These are phyloP conservation scores for Sinelater perroti DNA, from an alignment of 2,888 invertebrate genomes.

Conservation along the genomic window DNA sequence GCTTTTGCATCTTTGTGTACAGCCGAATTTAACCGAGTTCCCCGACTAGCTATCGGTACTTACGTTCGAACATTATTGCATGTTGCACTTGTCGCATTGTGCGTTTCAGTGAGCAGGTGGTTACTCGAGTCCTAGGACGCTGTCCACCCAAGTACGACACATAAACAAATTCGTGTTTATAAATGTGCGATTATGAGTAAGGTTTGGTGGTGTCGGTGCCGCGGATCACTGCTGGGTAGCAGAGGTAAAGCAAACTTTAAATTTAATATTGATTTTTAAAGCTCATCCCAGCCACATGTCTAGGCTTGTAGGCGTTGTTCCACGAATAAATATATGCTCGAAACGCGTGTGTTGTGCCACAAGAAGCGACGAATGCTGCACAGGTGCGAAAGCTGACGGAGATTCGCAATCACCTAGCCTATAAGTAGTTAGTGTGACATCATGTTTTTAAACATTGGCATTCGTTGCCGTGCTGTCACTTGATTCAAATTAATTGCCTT, in stretches of 20 bases:
- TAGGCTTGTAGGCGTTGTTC: slow-evolving; percentile 5
- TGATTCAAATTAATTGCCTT: not conserved
- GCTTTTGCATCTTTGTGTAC: no score
- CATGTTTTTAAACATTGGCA: no score
- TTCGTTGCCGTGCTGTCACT: no score
- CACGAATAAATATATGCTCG: not conserved
- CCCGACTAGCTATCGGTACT: no score
- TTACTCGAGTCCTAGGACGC: not conserved
- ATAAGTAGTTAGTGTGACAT: not conserved
- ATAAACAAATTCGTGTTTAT: slow-evolving; percentile 1
- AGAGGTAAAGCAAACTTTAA: slow-evolving; percentile 25
- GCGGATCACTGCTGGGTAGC: slow-evolving; percentile 14
- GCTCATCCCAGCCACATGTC: slow-evolving; percentile 7
- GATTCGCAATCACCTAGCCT: not conserved
- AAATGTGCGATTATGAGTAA: slow-evolving; percentile 31
- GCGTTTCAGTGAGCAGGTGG: slow-evolving; percentile 1
- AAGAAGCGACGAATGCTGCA: not conserved
- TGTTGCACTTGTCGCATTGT: slow-evolving; percentile 10
- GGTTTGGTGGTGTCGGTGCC: slow-evolving; percentile 14
- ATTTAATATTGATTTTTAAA: slow-evolving; percentile 20
- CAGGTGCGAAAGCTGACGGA: not conserved
- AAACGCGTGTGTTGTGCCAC: not conserved
- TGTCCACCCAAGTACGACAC: not conserved
- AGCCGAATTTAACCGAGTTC: no score
- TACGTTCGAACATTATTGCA: slow-evolving; percentile 8